phyloP scores from a whole-genome alignment of 2,113 vertebrate genomes.

The Callipepla squamata region DNA sequence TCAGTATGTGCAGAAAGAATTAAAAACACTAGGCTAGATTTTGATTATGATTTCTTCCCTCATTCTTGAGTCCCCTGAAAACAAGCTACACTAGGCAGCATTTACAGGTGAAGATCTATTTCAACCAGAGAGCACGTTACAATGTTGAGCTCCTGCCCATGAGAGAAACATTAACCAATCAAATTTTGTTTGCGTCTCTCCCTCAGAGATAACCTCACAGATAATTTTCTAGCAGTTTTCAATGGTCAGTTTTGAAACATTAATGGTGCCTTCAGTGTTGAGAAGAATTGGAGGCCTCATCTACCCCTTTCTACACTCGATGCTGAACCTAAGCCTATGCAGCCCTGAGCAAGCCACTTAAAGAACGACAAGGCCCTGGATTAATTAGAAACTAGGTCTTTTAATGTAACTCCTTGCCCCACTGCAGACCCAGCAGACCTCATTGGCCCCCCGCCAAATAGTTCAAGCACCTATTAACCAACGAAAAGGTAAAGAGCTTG shows the following conservation, averaged over 20 bases:
- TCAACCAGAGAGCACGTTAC: not conserved
- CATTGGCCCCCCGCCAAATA: slow-evolving; percentile 55
- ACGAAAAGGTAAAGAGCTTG: slow-evolving; percentile 66
- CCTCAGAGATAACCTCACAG: not conserved
- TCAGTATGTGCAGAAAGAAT: not conserved
- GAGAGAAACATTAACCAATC: not conserved
- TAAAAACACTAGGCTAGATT: not conserved
- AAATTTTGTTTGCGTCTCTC: not conserved
- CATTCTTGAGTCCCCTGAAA: not conserved
- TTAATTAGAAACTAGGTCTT: slow-evolving; percentile 52
- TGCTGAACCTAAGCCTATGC: rapidly evolving
- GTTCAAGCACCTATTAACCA: slow-evolving; percentile 71
- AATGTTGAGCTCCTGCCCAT: not conserved
- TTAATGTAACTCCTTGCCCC: not conserved
- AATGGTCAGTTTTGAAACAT: not conserved
- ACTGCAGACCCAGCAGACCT: not conserved
- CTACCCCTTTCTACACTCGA: rapidly evolving
- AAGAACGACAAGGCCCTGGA: not conserved
- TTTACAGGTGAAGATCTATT: not conserved
- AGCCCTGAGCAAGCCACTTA: slow-evolving; percentile 35
- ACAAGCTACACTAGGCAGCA: not conserved
- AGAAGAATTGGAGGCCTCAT: not conserved
- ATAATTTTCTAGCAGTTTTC: not conserved
- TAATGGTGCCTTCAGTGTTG: not conserved
- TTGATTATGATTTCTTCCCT: not conserved